These are phyloP conservation scores for Corythaixoides concolor DNA, from an alignment of 2,113 vertebrate species.

Conservation along the genomic window DNA sequence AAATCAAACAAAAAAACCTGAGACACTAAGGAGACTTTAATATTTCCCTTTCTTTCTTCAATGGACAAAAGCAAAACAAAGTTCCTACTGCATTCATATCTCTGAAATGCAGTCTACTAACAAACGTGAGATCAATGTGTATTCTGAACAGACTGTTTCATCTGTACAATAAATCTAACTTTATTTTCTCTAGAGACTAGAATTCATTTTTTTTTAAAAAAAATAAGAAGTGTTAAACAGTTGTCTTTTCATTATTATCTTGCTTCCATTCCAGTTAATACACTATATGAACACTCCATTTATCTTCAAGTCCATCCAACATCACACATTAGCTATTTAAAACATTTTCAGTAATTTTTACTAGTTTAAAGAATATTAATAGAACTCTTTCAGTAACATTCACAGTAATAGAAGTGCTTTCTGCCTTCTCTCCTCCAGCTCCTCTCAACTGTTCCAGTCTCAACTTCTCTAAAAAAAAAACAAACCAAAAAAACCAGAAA, in stretches of 20 bases:
- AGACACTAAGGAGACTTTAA: not conserved
- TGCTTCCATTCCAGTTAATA: not conserved
- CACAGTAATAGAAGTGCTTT: not conserved
- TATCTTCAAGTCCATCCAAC: not conserved
- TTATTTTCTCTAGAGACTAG: not conserved
- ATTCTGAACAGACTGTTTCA: not conserved
- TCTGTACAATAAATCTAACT: not conserved
- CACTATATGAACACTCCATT: not conserved
- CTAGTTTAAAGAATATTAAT: not conserved
- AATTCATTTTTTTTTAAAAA: not conserved
- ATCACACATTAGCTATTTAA: not conserved
- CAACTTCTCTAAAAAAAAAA: not conserved
- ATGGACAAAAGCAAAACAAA: not conserved
- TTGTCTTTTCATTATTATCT: not conserved
- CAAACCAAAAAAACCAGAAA: no score
- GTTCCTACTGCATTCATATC: not conserved
- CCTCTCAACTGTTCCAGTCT: not conserved
- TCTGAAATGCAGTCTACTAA: not conserved
- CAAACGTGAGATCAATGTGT: not conserved
- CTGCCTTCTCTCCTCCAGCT: not conserved
- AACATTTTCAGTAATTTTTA: not conserved
- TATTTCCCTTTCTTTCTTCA: not conserved
- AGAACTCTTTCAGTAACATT: not conserved
- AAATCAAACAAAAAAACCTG: fast-evolving
- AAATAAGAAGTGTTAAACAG: not conserved